Percentiles rank a stretch among this genome's conserved stretches.
phyloP scores from a whole-genome alignment of 2,113 vertebrate genomes.

The Syngnathus floridae region DNA sequence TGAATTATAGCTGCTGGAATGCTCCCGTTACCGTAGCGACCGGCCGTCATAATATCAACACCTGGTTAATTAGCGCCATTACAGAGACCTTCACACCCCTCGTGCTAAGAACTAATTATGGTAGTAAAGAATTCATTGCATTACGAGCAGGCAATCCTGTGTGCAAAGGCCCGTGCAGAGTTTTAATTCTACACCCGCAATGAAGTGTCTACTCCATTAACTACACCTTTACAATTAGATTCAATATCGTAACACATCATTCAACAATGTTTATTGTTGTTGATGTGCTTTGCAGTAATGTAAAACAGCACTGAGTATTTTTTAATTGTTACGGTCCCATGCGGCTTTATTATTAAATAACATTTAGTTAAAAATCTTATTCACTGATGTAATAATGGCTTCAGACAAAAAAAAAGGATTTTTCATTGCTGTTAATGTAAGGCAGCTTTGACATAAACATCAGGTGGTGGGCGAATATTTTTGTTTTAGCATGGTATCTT shows the following conservation, averaged over 20 bases:
- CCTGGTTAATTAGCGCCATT: constrained; percentile 38
- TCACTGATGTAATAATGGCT: too few relatives aligned
- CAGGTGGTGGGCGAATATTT: background rate
- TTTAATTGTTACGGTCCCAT: background rate
- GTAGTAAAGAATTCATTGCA: constrained; percentile 13
- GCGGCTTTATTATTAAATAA: background rate
- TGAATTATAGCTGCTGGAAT: constrained; percentile 14
- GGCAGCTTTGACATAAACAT: too few relatives aligned
- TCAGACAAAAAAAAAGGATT: too few relatives aligned
- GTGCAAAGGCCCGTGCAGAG: background rate
- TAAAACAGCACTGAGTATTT: background rate
- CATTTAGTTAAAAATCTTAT: too few relatives aligned
- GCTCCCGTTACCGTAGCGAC: constrained; percentile 29
- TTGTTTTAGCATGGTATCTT: constrained; percentile 21
- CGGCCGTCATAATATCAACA: constrained; percentile 29
- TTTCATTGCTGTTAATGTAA: too few relatives aligned
- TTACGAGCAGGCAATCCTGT: background rate
- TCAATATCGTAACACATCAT: background rate
- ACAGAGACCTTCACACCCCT: constrained; percentile 20
- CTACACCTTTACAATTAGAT: background rate
- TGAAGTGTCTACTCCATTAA: background rate
- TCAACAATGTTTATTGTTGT: background rate
- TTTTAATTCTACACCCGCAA: background rate
- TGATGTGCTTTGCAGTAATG: background rate
- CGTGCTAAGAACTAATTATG: constrained; percentile 13